phyloP scores from a whole-genome alignment of 1,140 invertebrate genomes.

The Myzus persicae region DNA sequence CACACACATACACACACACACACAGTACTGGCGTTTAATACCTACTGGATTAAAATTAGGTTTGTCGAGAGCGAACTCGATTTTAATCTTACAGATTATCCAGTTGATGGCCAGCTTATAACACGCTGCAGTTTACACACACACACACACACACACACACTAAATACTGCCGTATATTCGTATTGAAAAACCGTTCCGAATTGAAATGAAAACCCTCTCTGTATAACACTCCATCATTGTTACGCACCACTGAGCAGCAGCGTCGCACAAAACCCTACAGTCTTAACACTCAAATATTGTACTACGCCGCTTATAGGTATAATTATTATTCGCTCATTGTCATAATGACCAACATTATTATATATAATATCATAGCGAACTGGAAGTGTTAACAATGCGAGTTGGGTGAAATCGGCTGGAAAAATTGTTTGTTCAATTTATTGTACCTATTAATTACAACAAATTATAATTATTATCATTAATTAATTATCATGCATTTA shows the following conservation, averaged over 20 bases:
- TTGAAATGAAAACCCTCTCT: neutral
- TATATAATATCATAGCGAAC: neutral
- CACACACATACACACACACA: neutral
- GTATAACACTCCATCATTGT: neutral
- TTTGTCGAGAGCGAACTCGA: neutral
- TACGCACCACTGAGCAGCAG: neutral
- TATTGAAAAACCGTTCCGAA: neutral
- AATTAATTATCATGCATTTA: neutral
- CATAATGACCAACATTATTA: neutral
- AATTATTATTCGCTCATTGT: neutral
- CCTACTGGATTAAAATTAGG: conserved; percentile 18
- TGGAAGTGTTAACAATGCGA: neutral
- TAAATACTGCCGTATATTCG: neutral
- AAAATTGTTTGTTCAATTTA: neutral
- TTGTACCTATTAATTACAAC: neutral
- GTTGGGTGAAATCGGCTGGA: neutral
- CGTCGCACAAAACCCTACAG: neutral
- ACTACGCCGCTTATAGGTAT: neutral
- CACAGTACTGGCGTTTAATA: neutral
- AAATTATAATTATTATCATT: conserved; percentile 3
- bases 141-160: neutral
- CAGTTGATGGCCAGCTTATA: conserved; percentile 4
- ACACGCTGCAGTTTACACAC: neutral
- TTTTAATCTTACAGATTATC: conserved; percentile 39
- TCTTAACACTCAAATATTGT: neutral